phyloP scores from a whole-genome alignment of 2,888 invertebrate species.

The Ichneumon xanthorius region DNA sequence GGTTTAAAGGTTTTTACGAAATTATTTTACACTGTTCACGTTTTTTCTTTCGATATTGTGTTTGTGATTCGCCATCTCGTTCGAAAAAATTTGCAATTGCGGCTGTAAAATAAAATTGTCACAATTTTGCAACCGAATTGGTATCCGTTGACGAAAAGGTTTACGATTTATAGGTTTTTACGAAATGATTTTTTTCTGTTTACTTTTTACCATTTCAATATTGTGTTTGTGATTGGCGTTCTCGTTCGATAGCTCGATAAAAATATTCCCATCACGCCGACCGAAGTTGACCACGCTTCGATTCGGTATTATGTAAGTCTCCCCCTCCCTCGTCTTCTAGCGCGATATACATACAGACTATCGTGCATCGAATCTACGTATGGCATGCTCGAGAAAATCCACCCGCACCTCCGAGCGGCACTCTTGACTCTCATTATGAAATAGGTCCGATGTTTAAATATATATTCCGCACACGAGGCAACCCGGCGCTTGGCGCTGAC shows the following conservation, averaged over 20 bases:
- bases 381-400: constrained; percentile 22
- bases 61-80: constrained; percentile 3
- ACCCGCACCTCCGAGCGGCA: constrained; percentile 50
- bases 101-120: too few species aligned
- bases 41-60: neutral
- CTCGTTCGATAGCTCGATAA: neutral
- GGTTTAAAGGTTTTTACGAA: too few species aligned
- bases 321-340: neutral
- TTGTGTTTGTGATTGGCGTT: too few species aligned
- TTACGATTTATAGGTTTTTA: too few species aligned
- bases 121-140: too few species aligned
- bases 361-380: neutral
- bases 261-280: constrained; percentile 44
- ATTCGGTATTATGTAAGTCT: constrained; percentile 32
- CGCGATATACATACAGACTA: constrained; percentile 22
- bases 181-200: neutral
- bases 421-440: constrained; percentile 74
- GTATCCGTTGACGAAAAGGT: too few species aligned
- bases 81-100: too few species aligned
- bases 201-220: too few species aligned
- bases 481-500: constrained; percentile 51
- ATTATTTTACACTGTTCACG: neutral
- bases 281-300: constrained; percentile 22
- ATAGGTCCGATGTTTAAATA: constrained; percentile 64
- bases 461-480: constrained; percentile 68